Evolutionary conservation across 2,113 vertebrate species (phyloP).

Genomic region (Ceratotherium simum): DNA sequence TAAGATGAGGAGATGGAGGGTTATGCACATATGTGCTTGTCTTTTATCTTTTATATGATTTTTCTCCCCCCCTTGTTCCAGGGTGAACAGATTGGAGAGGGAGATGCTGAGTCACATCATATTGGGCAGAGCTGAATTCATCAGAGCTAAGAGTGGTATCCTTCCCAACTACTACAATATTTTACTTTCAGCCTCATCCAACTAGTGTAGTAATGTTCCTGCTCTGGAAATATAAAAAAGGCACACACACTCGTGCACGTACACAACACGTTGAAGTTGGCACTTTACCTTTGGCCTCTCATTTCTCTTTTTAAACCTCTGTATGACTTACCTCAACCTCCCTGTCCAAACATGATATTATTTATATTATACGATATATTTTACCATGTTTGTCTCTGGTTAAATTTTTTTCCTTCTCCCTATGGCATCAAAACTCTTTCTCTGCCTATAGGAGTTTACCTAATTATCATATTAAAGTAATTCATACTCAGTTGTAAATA

Average conservation of each 20-base stretch:
- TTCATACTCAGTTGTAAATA: not conserved
- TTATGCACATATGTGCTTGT: not conserved
- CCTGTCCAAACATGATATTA: not conserved
- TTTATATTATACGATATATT: not conserved
- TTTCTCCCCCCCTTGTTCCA: not conserved
- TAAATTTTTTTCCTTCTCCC: not conserved
- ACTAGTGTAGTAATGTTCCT: not conserved
- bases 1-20: not conserved
- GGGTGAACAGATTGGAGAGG: not conserved
- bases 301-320: not conserved
- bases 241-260: not conserved
- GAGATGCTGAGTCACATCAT: not conserved
- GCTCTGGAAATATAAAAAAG: not conserved
- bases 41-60: not conserved
- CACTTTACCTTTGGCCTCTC: not conserved
- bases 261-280: not conserved
- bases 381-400: not conserved
- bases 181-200: not conserved
- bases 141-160: not conserved
- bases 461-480: not conserved
- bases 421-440: not conserved
- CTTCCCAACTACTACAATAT: not conserved
- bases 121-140: not conserved
- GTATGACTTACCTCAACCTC: not conserved
- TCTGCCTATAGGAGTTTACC: not conserved